Conservation (phyloP, 2,113 vertebrate species). For the Morone saxatilis region DNA sequence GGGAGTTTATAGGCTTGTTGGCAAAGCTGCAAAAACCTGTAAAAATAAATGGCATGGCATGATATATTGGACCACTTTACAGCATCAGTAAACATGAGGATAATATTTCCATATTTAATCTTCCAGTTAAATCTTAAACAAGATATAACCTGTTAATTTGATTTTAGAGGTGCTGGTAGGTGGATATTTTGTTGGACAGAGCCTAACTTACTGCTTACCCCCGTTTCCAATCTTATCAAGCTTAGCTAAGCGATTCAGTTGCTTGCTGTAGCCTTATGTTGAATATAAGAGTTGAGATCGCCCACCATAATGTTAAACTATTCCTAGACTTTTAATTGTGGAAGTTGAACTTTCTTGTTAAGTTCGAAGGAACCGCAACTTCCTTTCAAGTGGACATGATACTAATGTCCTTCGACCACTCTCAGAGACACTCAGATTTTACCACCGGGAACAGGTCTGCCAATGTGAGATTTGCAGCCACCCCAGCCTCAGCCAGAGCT, state of each 20-base stretch:
- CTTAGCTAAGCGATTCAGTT: neutral
- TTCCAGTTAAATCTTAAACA: neutral
- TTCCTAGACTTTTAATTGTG: neutral
- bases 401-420: conserved; percentile 10
- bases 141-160: neutral
- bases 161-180: neutral
- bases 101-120: neutral
- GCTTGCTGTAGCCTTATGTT: neutral
- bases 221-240: neutral
- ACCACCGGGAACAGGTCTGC: conserved; percentile 54
- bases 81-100: neutral
- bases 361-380: neutral
- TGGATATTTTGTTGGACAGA: neutral
- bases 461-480: conserved; percentile 71
- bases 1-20: conserved; percentile 44
- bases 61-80: neutral
- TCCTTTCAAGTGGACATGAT: neutral
- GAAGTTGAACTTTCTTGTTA: neutral
- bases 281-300: neutral
- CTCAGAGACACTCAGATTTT: conserved; percentile 48
- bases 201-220: neutral
- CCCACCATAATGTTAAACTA: neutral
- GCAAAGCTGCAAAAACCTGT: conserved; percentile 36
- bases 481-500: conserved; percentile 59
- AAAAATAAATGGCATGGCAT: conserved; percentile 37